These are phyloP conservation scores for Turritopsis rubra DNA, from an alignment of 30 jellyfish, hydroid and myxozoan genomes.

Conservation along the genomic window DNA sequence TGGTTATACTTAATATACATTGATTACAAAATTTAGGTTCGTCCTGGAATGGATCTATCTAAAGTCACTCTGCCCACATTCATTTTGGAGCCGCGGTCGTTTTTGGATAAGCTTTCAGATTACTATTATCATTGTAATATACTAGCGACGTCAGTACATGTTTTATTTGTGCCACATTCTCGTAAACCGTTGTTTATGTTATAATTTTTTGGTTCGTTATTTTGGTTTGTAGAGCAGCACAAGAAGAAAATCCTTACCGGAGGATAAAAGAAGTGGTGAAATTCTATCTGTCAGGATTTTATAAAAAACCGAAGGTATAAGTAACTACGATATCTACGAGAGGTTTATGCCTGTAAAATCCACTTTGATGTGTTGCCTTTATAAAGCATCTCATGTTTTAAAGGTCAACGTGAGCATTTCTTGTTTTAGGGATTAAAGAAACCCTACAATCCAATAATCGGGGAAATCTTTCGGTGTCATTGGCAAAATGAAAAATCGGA, in stretches of 20 bases:
- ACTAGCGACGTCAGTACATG: constrained; percentile 53
- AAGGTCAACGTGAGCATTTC: too few species aligned
- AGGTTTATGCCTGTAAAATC: neutral
- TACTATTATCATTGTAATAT: constrained; percentile 72
- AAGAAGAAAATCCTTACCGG: constrained; percentile 75
- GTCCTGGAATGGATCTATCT: constrained; percentile 97
- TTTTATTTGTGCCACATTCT: neutral
- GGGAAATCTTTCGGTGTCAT: constrained; percentile 86
- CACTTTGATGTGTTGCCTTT: neutral
- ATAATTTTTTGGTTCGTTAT: neutral
- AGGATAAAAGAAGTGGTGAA: constrained; percentile 82
- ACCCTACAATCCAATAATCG: constrained; percentile 93
- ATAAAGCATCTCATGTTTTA: too few species aligned
- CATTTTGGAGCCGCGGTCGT: constrained; percentile 92
- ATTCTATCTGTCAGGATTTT: constrained; percentile 92
- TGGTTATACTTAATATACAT: neutral
- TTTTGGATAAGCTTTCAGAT: constrained; percentile 82
- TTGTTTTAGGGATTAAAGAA: constrained; percentile 79
- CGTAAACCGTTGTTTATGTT: neutral
- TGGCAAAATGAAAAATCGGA: constrained; percentile 56
- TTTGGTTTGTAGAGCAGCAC: constrained; percentile 71
- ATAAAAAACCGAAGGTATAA: constrained; percentile 92
- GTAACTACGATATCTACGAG: too few species aligned
- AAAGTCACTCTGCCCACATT: constrained; percentile 90
- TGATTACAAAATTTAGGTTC: constrained; percentile 43